Base-by-base conservation (phyloP, 2,888 invertebrate genomes). In the Syrphus vitripennis region DNA sequence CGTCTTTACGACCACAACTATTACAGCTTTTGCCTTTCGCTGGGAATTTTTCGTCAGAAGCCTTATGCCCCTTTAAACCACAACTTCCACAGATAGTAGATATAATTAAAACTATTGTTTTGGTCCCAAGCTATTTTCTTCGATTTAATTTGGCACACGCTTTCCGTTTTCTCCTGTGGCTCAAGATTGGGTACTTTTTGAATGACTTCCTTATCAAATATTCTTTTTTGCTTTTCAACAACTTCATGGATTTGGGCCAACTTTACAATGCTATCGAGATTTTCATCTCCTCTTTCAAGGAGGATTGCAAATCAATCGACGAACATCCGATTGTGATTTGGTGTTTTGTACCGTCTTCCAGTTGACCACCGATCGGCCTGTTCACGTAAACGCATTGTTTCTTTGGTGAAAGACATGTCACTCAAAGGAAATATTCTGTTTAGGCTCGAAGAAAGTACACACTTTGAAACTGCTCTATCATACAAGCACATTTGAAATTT, bases 221-320 rank as follows among this genome's bases (percentile, higher is more conserved):
- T n/a, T n/a, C n/a, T n/a, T 34, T 57, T 19, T 57, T 57, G 57
- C n/a, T 34, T 57, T 34, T 31, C 29, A 0, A 16, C 29, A 14
- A 55, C 26, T 3, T 53, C 24, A 26, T 9, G 9, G n/a, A 53
- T 55, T 55, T 55, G 55, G 9, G 55, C 55, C 55, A 55, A 1
- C 16, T n/a, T 57, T 1, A 57, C 21, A 29, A 57, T 57, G 57
- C 2, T 34, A 19, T 69, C 69, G 2, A 69, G 34, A n/a, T 48
- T 31, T 16, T 50, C 50, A 48, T 69, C 71, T 16, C 57, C 71
- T 55, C 55, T 53, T 40, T 71, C 71, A 14, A 71, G 53, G 2
- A 71, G 55, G 10, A n/a, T n/a, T 57, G 55, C 40, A 71, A 37
- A 3, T n/a, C 10, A 40, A 24, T 40, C 0, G 71, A 71, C 9